phyloP scores from a whole-genome alignment of 2,113 vertebrate genomes.

The Erpornis zantholeuca region DNA sequence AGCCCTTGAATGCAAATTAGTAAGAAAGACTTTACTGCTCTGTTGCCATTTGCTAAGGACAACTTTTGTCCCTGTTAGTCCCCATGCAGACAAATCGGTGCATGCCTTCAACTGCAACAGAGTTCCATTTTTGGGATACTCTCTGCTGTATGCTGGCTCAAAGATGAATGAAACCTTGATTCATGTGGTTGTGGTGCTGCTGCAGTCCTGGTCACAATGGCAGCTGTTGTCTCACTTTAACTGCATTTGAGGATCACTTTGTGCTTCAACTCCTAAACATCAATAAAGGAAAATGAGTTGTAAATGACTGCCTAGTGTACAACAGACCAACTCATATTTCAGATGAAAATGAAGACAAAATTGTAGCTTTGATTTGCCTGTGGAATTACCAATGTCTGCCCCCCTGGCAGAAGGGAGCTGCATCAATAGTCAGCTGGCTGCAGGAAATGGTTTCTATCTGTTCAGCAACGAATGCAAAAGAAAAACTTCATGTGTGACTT shows the following conservation, averaged over 20 bases:
- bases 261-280: slow-evolving; percentile 72
- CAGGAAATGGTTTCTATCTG: slow-evolving; percentile 75
- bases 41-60: background rate
- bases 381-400: slow-evolving; percentile 77
- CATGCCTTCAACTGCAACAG: slow-evolving; percentile 49
- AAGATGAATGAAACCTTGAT: slow-evolving; percentile 60
- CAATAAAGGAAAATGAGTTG: slow-evolving; percentile 73
- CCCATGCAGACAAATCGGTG: slow-evolving; percentile 53
- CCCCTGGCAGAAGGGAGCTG: slow-evolving; percentile 69
- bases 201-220: slow-evolving; percentile 62
- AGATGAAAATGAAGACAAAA: slow-evolving; percentile 80
- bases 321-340: slow-evolving; percentile 76
- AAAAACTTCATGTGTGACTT: slow-evolving; percentile 84
- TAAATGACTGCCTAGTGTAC: slow-evolving; percentile 72
- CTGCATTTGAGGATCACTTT: slow-evolving; percentile 73
- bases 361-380: slow-evolving; percentile 70
- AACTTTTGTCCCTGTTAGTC: background rate
- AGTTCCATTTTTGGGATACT: slow-evolving; percentile 49
- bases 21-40: background rate
- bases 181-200: slow-evolving; percentile 25
- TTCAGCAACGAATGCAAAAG: slow-evolving; percentile 80
- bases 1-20: background rate
- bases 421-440: slow-evolving; percentile 79
- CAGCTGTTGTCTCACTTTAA: slow-evolving; percentile 71
- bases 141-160: background rate